Conservation (phyloP, 2,113 vertebrate genomes). For the Pachycephala philippinensis region DNA sequence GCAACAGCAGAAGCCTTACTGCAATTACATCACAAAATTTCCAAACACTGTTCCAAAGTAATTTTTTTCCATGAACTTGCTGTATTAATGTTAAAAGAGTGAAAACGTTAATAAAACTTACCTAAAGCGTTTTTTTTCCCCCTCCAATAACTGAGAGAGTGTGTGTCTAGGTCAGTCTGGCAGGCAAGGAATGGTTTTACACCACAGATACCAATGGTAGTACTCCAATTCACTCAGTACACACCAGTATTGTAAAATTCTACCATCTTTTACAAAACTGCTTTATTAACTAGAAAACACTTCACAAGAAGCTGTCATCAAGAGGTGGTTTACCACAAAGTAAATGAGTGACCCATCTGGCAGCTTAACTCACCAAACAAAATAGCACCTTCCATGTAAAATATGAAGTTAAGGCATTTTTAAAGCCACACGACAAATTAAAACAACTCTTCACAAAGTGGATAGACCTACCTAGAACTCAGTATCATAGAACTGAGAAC, state of each 20-base stretch:
- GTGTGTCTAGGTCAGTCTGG: not conserved
- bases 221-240: not conserved
- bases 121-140: rapidly evolving
- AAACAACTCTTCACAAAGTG: not conserved
- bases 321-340: not conserved
- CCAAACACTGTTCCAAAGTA: not conserved
- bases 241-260: not conserved
- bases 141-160: not conserved
- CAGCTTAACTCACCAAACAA: not conserved
- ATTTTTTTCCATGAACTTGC: not conserved
- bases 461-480: not conserved
- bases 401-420: not conserved
- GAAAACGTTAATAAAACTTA: not conserved
- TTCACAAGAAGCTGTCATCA: not conserved
- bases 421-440: not conserved
- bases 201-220: not conserved
- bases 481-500: not conserved
- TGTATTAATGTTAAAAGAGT: not conserved
- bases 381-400: not conserved
- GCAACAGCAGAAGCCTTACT: not conserved
- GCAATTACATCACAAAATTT: not conserved
- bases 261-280: not conserved
- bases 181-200: not conserved
- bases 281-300: not conserved
- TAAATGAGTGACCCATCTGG: not conserved